Evolutionary conservation across 2,113 vertebrate species (phyloP).

Genomic region (Odontophorus gujanensis): DNA sequence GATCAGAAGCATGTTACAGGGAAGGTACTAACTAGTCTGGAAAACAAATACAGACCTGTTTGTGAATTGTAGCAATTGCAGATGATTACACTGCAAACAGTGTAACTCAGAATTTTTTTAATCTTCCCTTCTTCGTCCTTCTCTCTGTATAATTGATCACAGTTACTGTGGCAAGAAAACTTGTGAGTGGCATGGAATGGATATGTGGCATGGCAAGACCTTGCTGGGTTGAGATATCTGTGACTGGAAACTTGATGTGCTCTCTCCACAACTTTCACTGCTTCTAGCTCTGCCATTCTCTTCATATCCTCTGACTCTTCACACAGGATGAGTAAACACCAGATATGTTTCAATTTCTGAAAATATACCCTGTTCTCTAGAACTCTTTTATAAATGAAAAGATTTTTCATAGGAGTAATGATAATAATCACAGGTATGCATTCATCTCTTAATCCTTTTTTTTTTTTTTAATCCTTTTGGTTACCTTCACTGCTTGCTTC

Average conservation of each 20-base stretch:
- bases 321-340: neutral
- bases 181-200: neutral
- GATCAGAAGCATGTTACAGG: neutral
- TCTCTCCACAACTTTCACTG: neutral
- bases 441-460: neutral
- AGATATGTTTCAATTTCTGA: neutral
- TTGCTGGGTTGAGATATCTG: rapidly evolving
- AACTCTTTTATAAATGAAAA: neutral
- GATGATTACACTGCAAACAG: neutral
- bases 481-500: neutral
- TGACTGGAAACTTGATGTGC: neutral
- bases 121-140: neutral
- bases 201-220: neutral
- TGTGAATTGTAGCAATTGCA: neutral
- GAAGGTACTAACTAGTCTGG: neutral
- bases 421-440: neutral
- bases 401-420: neutral
- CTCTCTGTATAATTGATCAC: neutral
- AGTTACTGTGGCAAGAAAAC: neutral
- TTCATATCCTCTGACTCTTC: neutral
- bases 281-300: neutral
- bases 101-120: neutral
- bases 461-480: neutral
- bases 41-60: neutral
- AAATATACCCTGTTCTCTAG: neutral